Evolutionary conservation across 2,113 vertebrate genomes (phyloP).

Genomic region (Macquaria australasica): DNA sequence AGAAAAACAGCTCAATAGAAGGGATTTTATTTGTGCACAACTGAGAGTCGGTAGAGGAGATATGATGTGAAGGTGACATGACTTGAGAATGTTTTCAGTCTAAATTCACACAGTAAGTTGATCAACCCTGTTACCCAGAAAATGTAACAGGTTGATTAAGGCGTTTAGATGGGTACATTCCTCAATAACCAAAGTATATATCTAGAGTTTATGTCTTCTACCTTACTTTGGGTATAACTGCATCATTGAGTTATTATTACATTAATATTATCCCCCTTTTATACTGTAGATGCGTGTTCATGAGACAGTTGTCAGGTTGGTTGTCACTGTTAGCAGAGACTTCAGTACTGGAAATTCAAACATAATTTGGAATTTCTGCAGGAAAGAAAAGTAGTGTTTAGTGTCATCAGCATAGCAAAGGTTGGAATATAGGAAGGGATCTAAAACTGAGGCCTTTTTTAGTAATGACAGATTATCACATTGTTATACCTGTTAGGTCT

Average conservation of each 20-base stretch:
- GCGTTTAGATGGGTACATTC: neutral
- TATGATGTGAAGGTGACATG: neutral
- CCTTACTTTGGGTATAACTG: too few species aligned
- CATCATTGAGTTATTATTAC: neutral
- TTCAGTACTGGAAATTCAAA: neutral
- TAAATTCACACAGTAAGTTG: neutral
- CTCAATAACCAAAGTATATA: neutral
- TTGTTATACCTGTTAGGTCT: neutral
- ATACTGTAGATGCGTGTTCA: neutral
- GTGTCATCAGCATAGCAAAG: neutral
- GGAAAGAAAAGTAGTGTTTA: neutral
- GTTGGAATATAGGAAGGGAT: too few species aligned
- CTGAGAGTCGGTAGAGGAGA: neutral
- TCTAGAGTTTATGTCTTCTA: neutral
- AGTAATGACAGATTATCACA: neutral
- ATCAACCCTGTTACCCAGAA: neutral
- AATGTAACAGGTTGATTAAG: neutral
- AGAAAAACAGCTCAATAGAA: neutral
- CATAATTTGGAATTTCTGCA: neutral
- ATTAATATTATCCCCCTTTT: neutral
- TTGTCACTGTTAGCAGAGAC: neutral
- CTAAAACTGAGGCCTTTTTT: neutral
- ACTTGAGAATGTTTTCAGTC: neutral
- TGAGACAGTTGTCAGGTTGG: neutral
- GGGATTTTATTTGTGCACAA: slow-evolving; percentile 14